A percentile compares a stretch with the other conserved stretches of the same genome.
These are phyloP conservation scores for Apus apus DNA, from an alignment of 2,113 vertebrate species.

Conservation along the genomic window DNA sequence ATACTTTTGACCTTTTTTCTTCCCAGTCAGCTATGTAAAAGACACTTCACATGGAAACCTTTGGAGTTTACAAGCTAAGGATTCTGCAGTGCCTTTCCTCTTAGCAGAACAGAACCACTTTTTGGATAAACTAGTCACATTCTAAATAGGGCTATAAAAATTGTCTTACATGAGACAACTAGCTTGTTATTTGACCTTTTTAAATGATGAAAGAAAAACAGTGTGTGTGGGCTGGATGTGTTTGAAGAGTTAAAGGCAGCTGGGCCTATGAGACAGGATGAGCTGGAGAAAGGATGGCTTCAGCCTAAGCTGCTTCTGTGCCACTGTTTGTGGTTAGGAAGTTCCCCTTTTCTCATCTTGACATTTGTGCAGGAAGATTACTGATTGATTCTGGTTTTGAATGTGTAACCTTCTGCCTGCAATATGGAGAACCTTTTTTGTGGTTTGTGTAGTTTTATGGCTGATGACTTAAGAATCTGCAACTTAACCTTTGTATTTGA, in stretches of 20 bases:
- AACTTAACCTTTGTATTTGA: background rate
- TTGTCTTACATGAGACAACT: accelerated
- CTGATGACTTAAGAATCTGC: background rate
- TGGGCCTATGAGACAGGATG: background rate
- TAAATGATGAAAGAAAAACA: background rate
- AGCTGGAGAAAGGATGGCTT: background rate
- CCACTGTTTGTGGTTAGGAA: background rate
- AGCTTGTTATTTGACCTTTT: background rate
- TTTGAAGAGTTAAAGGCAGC: background rate
- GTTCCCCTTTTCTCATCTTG: background rate
- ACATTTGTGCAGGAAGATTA: background rate
- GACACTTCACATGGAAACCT: background rate
- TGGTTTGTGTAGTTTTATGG: background rate
- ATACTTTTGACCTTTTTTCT: background rate
- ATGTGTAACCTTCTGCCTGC: background rate
- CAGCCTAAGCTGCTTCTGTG: background rate
- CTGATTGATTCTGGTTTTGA: background rate
- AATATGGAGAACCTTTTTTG: background rate
- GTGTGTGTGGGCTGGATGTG: background rate
- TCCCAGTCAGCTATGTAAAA: background rate
- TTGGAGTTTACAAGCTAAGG: background rate
- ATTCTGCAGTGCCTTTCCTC: background rate
- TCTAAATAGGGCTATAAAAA: background rate
- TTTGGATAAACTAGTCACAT: background rate
- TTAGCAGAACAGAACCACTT: background rate